phyloP scores from a whole-genome alignment of 2,113 vertebrate species.

The Lethenteron camtschaticum region DNA sequence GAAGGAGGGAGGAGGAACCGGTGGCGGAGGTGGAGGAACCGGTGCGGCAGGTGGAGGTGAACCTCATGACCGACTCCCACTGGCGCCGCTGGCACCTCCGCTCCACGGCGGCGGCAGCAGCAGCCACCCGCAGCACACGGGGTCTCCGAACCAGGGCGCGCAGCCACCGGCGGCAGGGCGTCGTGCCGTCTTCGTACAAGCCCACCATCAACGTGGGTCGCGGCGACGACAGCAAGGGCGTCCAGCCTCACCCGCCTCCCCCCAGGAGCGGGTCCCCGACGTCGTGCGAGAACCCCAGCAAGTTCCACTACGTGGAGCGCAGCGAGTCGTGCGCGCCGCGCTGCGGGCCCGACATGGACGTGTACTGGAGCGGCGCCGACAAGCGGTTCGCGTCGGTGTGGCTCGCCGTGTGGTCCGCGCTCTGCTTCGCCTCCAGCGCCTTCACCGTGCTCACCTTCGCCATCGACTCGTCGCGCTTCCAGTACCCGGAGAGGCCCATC shows the following conservation, averaged over 20 bases:
- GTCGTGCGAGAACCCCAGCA: conserved; percentile 51
- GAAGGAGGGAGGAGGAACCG: too few relatives aligned
- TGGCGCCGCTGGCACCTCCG: too few relatives aligned
- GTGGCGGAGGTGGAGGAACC: too few relatives aligned
- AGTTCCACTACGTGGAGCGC: conserved; percentile 87
- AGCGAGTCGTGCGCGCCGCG: conserved; percentile 72
- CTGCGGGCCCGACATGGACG: conserved; percentile 63
- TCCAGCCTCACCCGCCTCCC: too few relatives aligned
- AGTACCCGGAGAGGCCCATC: conserved; percentile 85
- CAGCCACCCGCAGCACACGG: too few relatives aligned
- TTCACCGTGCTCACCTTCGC: conserved; percentile 94
- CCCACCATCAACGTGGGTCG: conserved; percentile 20
- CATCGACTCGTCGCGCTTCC: conserved; percentile 70
- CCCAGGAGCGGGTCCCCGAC: conserved; percentile 1
- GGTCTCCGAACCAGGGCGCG: conserved; percentile 22
- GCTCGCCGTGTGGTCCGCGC: conserved; percentile 74
- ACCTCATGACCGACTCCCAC: too few relatives aligned
- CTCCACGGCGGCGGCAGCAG: too few relatives aligned
- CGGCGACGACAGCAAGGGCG: conserved; percentile 17
- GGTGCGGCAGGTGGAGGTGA: too few relatives aligned
- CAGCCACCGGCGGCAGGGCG: conserved; percentile 28
- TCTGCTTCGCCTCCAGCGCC: conserved; percentile 84
- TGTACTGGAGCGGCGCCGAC: conserved; percentile 81
- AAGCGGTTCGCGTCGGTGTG: conserved; percentile 70
- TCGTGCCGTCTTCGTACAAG: not conserved